Evolutionary conservation across 2,888 invertebrate genomes (phyloP), one percentile per base, ranked within the genome.

Genomic region (Xestia sexstrigata): DNA sequence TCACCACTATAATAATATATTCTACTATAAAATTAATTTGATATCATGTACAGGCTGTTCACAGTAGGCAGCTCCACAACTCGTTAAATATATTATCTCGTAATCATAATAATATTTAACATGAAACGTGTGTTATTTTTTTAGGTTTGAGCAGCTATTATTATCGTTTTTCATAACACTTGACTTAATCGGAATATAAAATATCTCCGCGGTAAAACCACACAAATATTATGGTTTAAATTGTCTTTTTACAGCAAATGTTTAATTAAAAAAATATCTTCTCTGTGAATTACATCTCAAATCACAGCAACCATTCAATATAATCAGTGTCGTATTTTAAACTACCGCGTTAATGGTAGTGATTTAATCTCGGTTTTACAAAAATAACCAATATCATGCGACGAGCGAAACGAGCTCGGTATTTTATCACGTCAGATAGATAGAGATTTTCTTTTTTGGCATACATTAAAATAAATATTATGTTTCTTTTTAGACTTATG

Each of bases 131-230:
- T 65, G 17, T 72, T 55, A 5, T 76, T 72, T 35, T 62, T 42
- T 49, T 58, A 70, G 23, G 55, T 23, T 45, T 58, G 23, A 42
- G 17, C 42, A 42, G 45, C 49, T 62, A 42, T 35, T 77, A n/a
- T 66, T 52, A 63, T 45, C 15, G 26, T 63, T 9, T 49, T 35
- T 60, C n/a, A 26, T 23, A 74, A 11, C 42, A 66, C 15, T 17
- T 17, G 11, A 35, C 15, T 39, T 42, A 30, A 30, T 45, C 45
- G 63, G 72, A 69, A 60, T 81, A 74, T 55, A 0, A 68, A 63
- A 68, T 77, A 83, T 69, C 6, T 35, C 42, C 52, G 63, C 35
- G 62, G 68, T 49, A 60, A 71, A 73, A 83, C 69, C 49, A 72
- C 45, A 78, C 45, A 69, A 39, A 49, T n/a, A 9, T 35, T 45